Evolutionary conservation across 2,888 invertebrate species (phyloP), one percentile per base, ranked within the genome.

Genomic region (Trachelus troglodyta): DNA sequence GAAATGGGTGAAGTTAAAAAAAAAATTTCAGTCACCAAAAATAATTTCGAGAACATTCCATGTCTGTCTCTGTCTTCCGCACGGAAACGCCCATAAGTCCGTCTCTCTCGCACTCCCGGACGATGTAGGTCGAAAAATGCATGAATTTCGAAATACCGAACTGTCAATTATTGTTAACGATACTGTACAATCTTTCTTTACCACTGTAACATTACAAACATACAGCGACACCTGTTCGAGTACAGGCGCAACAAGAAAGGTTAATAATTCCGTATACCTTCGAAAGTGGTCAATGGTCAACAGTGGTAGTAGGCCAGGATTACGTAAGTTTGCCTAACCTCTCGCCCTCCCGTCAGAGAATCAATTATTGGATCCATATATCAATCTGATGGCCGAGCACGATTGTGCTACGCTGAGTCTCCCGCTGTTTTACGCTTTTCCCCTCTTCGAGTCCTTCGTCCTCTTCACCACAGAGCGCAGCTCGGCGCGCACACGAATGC

Each of bases 291-390:
- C 9, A 56, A 40, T 15, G 12, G 40, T 40, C 15, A 40, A 23
- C 34, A 69, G 31, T 74, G 80, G 81, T 76, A 82, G 81, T 80
- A 80, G 80, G 81, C 81, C 76, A 81, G 79, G 85, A 81, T 89
- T 88, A 85, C 87, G 85, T 88, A 88, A 89, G 87, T 86, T 82
- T 80, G 83, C 80, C 75, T 80, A 82, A 81, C 83, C 85, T 79
- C 84, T 56, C 83, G 81, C 83, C 83, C 84, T 82, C 84, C 76
- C 85, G 86, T 87, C 86, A 86, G 84, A 84, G 87, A 88, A 89
- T 89, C 89, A 89, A 89, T 89, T 89, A 89, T 89, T 87, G 86
- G 87, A 86, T 87, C 86, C 87, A 87, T 88, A 88, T 87, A 88
- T 89, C 89, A 89, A 89, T 88, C 86, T 81, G 88, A 88, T 87